A percentile compares a stretch with the other conserved stretches of the same genome.
These are phyloP conservation scores for Globodera rostochiensis DNA, from an alignment of 1,140 invertebrate species.

Conservation along the genomic window DNA sequence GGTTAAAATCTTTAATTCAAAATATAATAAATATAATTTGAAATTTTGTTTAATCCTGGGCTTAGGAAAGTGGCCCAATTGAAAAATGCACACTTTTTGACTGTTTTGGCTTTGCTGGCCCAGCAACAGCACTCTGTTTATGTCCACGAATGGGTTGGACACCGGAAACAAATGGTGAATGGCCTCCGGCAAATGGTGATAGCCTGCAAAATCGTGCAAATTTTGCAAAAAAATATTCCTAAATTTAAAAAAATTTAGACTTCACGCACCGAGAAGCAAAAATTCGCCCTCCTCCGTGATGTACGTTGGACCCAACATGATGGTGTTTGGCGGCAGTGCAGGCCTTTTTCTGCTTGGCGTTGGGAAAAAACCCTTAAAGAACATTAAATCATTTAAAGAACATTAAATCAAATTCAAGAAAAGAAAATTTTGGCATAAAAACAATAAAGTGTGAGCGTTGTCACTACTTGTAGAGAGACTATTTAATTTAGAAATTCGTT, in stretches of 20 bases:
- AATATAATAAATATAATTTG: too few species aligned
- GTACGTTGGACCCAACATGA: constrained; percentile 38
- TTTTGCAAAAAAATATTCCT: neutral
- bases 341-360: neutral
- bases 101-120: neutral
- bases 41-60: too few species aligned
- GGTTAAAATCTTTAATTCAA: too few species aligned
- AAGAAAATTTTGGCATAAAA: too few species aligned
- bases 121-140: neutral
- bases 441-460: too few species aligned
- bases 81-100: neutral
- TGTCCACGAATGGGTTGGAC: neutral
- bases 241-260: constrained; percentile 14
- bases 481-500: too few species aligned
- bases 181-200: constrained; percentile 38
- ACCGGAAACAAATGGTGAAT: neutral
- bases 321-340: constrained; percentile 25
- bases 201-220: constrained; percentile 23
- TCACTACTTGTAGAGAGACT: too few species aligned
- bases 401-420: too few species aligned
- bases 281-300: constrained; percentile 45
- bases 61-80: too few species aligned
- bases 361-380: neutral
- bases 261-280: constrained; percentile 40
- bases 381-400: neutral